Evolutionary conservation across 2,797 vertebrate genomes (phyloP).

Genomic region (Iguana delicatissima): DNA sequence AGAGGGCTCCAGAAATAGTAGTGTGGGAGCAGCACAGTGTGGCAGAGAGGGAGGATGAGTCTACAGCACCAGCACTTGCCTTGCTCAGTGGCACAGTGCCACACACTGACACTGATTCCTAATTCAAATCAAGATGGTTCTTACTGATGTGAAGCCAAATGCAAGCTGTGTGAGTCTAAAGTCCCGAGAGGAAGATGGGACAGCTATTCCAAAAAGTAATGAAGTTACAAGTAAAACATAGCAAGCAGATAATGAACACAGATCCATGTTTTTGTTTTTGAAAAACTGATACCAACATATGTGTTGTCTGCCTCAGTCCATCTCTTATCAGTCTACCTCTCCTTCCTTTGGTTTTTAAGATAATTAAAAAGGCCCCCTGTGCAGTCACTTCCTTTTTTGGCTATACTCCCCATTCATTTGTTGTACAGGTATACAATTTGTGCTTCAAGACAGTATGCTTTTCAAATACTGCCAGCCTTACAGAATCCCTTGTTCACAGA

Average conservation of each 20-base stretch:
- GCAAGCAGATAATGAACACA: background rate
- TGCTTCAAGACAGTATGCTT: background rate
- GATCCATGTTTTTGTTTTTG: background rate
- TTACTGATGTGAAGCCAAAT: background rate
- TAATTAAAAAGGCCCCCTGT: constrained; percentile 31
- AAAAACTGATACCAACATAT: background rate
- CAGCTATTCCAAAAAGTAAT: background rate
- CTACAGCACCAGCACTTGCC: background rate
- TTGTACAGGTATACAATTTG: constrained; percentile 11
- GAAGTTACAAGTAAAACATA: background rate
- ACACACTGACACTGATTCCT: background rate
- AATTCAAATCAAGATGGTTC: background rate
- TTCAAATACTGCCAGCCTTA: background rate
- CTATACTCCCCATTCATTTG: background rate
- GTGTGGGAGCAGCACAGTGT: background rate
- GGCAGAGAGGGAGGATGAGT: background rate
- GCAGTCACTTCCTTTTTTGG: background rate
- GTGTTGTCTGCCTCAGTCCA: background rate
- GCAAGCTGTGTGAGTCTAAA: background rate
- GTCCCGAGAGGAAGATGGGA: background rate
- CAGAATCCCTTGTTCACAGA: constrained; percentile 2
- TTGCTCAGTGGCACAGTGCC: background rate
- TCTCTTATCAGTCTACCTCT: background rate
- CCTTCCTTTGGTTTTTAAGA: constrained; percentile 7
- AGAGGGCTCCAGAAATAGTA: too few relatives aligned